phyloP scores from a whole-genome alignment of 2,888 invertebrate genomes.

The Chloromyia formosa region DNA sequence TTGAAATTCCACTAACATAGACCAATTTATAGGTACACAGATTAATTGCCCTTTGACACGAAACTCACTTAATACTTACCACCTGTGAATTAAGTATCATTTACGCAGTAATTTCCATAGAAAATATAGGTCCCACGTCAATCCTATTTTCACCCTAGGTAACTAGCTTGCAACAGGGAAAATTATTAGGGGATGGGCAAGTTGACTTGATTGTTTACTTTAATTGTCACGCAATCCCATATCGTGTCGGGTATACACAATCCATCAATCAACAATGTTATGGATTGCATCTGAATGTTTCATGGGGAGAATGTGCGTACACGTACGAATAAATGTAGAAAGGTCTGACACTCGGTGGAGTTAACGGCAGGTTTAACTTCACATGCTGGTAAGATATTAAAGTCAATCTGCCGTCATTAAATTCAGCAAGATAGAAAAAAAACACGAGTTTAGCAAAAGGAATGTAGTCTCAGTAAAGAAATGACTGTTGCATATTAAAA shows the following conservation, averaged over 20 bases:
- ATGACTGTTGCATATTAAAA: neutral
- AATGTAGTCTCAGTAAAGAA: neutral
- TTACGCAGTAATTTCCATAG: neutral
- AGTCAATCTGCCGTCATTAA: slow-evolving; percentile 24
- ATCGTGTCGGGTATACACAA: neutral
- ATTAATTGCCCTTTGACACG: neutral
- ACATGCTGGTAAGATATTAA: slow-evolving; percentile 10
- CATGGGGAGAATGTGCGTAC: too few relatives aligned
- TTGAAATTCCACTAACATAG: too few relatives aligned
- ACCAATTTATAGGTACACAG: neutral
- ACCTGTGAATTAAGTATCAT: slow-evolving; percentile 3
- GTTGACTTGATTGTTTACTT: slow-evolving; percentile 20
- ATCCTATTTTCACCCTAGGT: neutral
- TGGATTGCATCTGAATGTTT: neutral
- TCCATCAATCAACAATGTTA: slow-evolving; percentile 25
- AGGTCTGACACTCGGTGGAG: slow-evolving; percentile 1
- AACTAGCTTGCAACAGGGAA: neutral
- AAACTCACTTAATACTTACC: neutral
- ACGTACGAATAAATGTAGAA: neutral
- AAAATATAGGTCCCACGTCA: neutral
- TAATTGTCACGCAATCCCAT: slow-evolving; percentile 37
- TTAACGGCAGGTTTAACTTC: neutral
- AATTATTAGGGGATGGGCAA: slow-evolving; percentile 1
- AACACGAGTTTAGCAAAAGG: neutral
- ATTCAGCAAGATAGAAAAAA: neutral